A percentile compares a stretch with the other conserved stretches of the same genome.
phyloP scores from a whole-genome alignment of 1,140 invertebrate genomes.

The Cotesia chilonis region DNA sequence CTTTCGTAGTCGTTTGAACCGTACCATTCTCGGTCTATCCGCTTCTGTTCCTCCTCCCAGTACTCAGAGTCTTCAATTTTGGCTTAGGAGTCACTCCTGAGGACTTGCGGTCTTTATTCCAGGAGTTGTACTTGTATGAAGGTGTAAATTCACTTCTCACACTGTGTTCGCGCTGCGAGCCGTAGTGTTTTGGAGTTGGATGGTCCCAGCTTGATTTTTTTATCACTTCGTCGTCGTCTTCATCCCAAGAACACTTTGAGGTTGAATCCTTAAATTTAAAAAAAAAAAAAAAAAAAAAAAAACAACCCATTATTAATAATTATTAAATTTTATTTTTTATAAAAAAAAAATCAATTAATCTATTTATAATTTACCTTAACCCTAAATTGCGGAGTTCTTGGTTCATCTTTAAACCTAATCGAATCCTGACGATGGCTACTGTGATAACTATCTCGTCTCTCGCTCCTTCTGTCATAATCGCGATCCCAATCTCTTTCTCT shows the following conservation, averaged over 20 bases:
- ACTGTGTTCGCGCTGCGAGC: conserved; percentile 54
- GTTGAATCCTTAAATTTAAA: conserved; percentile 70
- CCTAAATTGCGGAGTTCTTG: conserved; percentile 76
- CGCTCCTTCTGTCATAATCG: conserved; percentile 50
- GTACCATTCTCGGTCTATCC: conserved; percentile 97
- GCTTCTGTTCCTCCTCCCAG: conserved; percentile 93
- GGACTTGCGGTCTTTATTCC: conserved; percentile 75
- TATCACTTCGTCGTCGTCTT: conserved; percentile 79
- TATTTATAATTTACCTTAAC: conserved; percentile 45
- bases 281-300: conserved; percentile 52
- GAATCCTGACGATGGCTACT: conserved; percentile 65
- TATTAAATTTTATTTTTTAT: not conserved
- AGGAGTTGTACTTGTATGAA: conserved; percentile 84
- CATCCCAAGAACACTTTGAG: conserved; percentile 87
- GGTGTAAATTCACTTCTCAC: conserved; percentile 80
- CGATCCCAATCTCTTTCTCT: conserved; percentile 52
- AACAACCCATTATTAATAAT: not conserved
- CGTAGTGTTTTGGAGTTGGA: conserved; percentile 79
- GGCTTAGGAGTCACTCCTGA: conserved; percentile 72
- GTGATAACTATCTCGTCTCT: conserved; percentile 36
- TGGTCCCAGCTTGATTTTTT: conserved; percentile 89
- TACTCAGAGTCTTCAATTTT: conserved; percentile 76
- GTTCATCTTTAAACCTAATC: conserved; percentile 77
- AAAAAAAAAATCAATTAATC: not conserved
- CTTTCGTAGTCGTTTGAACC: conserved; percentile 90